Conservation (phyloP, 2,797 vertebrate species). For the Echeneis naucrates region DNA sequence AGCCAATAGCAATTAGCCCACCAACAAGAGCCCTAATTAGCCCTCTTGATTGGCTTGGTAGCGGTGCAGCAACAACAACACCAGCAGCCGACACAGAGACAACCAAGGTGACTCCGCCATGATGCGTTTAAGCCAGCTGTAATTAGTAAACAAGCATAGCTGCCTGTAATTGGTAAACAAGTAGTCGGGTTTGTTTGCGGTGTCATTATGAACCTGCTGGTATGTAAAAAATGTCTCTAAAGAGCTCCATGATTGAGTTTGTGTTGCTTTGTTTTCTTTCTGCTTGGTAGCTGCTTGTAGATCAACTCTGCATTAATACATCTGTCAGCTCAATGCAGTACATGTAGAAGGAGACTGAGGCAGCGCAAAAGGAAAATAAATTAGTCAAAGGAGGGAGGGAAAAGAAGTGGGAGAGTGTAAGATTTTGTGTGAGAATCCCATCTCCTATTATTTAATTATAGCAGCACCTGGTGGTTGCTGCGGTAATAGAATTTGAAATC, state of each 20-base stretch:
- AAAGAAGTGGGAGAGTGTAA: constrained; percentile 11
- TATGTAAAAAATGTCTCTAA: constrained; percentile 55
- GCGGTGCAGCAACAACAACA: constrained; percentile 60
- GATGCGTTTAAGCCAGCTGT: constrained; percentile 48
- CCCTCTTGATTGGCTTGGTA: constrained; percentile 80
- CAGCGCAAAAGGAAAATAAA: constrained; percentile 27
- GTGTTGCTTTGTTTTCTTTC: constrained; percentile 47
- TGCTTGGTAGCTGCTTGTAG: constrained; percentile 22
- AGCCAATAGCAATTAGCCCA: constrained; percentile 82
- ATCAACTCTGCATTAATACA: constrained; percentile 46
- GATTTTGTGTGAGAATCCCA: constrained; percentile 9
- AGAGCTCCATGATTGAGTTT: constrained; percentile 37
- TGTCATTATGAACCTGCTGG: constrained; percentile 60
- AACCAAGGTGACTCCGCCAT: constrained; percentile 58
- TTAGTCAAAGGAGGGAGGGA: constrained; percentile 26
- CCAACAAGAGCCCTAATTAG: constrained; percentile 85
- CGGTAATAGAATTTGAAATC: constrained; percentile 52
- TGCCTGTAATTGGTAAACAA: constrained; percentile 72
- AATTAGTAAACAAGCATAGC: constrained; percentile 67
- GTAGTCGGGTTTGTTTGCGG: constrained; percentile 60
- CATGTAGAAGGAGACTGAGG: constrained; percentile 22
- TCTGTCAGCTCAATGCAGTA: constrained; percentile 24
- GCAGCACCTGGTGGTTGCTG: constrained; percentile 79
- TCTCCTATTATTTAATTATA: constrained; percentile 67
- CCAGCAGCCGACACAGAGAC: constrained; percentile 53